Base-by-base conservation (phyloP, 2,888 invertebrate genomes). In the Caenorhabditis panamensis region DNA sequence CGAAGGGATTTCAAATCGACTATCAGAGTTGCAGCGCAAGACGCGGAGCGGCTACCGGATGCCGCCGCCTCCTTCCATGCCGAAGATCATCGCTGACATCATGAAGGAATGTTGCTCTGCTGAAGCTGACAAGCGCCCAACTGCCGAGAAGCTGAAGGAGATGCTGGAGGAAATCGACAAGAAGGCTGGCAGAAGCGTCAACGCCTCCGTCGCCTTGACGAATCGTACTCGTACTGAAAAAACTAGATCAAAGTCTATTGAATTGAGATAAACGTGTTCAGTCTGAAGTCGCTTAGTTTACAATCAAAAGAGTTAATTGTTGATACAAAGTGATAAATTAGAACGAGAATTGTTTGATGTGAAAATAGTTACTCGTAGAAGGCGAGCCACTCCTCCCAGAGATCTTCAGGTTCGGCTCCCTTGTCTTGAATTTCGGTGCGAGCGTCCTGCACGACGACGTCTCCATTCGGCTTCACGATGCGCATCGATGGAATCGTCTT, bases 381-480 rank as follows among this genome's bases (percentile, higher is more conserved):
- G 5, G 51, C 84, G 47, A 80, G 64, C 87, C 87, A 87, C 47
- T 82, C 82, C 47, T 84, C 82, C 82, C 63, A 84, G 16, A 87
- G 73, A 0, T 61, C 78, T n/a, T 82, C 83, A 13, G 84, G 41
- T 5, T 83, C 77, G 11, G 49, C 18, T 36, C 84, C 84, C 24
- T 84, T 82, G 18, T 85, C 81, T 62, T 91, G 91, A n/a, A 92
- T 90, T 62, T 92, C 92, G 54, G 91, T 91, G 20, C 92, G 88
- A 6, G 92, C 92, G 75, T 91, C 92, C 24, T 85, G 82, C 0
- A 92, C 91, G 24, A 92, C 89, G 1, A 92, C 87, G 22, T 90
- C 88, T n/a, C 92, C 92, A 83, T 92, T 90, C 26, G 91, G 91
- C 77, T 91, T 91, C n/a, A 92, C 84, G 6, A 92, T 88, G 18